A percentile compares a stretch with the other conserved stretches of the same genome.
These are phyloP conservation scores for Sebastes reedi DNA, from an alignment of 2,797 vertebrate species.

Conservation along the genomic window DNA sequence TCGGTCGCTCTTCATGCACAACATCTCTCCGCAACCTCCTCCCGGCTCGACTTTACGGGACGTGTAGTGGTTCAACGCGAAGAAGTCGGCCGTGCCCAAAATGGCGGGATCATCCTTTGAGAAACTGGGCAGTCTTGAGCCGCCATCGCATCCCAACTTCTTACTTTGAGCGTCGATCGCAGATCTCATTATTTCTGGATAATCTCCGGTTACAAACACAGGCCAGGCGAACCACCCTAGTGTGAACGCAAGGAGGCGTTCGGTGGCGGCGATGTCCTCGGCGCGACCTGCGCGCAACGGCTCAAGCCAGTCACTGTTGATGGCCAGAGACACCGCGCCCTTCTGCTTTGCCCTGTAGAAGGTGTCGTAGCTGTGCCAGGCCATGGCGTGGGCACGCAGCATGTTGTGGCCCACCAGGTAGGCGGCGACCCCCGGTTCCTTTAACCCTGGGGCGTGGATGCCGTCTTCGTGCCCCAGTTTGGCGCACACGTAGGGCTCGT, in stretches of 20 bases:
- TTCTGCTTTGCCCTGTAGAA: conserved; percentile 78
- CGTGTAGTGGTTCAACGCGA: conserved; percentile 88
- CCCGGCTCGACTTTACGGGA: conserved; percentile 78
- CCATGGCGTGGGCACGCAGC: conserved; percentile 82
- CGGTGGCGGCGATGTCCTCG: conserved; percentile 75
- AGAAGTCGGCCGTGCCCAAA: conserved; percentile 87
- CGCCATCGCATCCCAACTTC: conserved; percentile 65
- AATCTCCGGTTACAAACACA: conserved; percentile 85
- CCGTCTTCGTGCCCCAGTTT: conserved; percentile 77
- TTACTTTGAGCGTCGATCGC: conserved; percentile 75
- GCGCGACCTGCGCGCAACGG: conserved; percentile 64
- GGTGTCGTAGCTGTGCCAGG: conserved; percentile 84
- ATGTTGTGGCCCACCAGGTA: conserved; percentile 84
- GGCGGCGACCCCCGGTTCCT: conserved; percentile 71
- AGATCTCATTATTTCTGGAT: conserved; percentile 82
- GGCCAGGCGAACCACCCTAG: conserved; percentile 87
- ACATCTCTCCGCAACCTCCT: conserved; percentile 26
- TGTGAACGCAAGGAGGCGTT: conserved; percentile 77
- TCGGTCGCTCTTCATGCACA: conserved; percentile 67
- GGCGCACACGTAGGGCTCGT: conserved; percentile 81
- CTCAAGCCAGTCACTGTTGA: conserved; percentile 84
- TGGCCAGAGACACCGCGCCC: conserved; percentile 77
- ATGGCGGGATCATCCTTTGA: conserved; percentile 73
- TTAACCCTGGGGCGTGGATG: conserved; percentile 76
- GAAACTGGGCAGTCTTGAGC: conserved; percentile 80